These are phyloP conservation scores for Arrhamphus sclerolepis DNA, from an alignment of 2,797 vertebrate species.

Conservation along the genomic window DNA sequence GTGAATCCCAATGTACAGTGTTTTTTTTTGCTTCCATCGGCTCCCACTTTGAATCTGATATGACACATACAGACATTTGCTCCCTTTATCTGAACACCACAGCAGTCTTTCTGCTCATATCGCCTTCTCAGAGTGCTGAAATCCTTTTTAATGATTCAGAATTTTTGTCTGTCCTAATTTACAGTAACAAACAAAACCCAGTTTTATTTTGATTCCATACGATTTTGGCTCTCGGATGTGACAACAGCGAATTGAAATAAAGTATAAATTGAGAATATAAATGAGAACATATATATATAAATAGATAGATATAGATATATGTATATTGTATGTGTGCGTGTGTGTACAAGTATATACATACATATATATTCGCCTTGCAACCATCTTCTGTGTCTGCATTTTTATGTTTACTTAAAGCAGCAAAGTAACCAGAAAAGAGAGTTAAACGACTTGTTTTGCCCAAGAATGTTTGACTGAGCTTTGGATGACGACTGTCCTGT, in stretches of 20 bases:
- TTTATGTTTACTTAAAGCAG: not conserved
- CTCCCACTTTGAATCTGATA: conserved; percentile 43
- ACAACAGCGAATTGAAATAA: no score
- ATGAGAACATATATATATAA: no score
- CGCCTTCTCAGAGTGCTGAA: conserved; percentile 12
- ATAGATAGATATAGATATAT: no score
- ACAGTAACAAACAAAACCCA: not conserved
- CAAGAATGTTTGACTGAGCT: conserved; percentile 2
- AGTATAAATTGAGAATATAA: no score
- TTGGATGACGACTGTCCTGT: conserved; percentile 9
- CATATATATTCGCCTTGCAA: not conserved
- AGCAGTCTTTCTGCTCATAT: conserved; percentile 27
- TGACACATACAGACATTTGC: conserved; percentile 45
- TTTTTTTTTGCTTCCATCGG: not conserved
- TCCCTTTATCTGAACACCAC: conserved; percentile 43
- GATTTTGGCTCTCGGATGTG: not conserved
- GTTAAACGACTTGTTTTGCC: conserved; percentile 14
- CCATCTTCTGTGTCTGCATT: not conserved
- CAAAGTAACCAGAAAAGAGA: not conserved
- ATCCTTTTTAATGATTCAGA: not conserved
- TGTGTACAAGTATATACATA: no score
- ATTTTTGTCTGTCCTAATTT: conserved; percentile 20
- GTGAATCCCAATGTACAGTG: conserved; percentile 41
- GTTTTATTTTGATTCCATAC: conserved; percentile 7
- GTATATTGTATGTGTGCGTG: no score